These are phyloP conservation scores for Fistularia commersonii DNA, from an alignment of 2,797 vertebrate genomes.

Conservation along the genomic window DNA sequence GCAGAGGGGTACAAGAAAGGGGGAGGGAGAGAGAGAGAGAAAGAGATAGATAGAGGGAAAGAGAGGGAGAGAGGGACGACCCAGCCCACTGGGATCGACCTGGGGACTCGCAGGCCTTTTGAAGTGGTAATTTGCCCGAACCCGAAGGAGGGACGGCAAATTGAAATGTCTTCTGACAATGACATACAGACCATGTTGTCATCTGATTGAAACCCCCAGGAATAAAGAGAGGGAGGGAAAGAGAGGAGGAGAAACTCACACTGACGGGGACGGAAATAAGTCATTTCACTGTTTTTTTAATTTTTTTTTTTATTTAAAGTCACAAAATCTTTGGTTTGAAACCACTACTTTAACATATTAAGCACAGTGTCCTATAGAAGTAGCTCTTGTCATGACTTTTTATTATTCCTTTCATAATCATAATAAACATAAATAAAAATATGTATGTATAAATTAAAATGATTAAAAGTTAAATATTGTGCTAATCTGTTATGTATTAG, in stretches of 20 bases:
- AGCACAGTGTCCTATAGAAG: too few relatives aligned
- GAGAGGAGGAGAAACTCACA: conserved; percentile 4
- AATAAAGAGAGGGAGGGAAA: conserved; percentile 14
- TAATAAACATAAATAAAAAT: too few relatives aligned
- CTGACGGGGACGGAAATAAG: conserved; percentile 7
- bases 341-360: too few relatives aligned
- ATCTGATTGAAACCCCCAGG: conserved; percentile 51
- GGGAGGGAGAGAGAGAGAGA: neutral
- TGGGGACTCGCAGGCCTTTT: conserved; percentile 60
- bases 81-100: conserved; percentile 53
- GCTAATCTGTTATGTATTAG: too few relatives aligned
- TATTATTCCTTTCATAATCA: too few relatives aligned
- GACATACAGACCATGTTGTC: conserved; percentile 51
- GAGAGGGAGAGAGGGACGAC: conserved; percentile 9
- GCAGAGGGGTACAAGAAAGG: neutral
- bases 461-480: too few relatives aligned
- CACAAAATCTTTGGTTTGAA: too few relatives aligned
- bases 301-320: neutral
- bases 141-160: conserved; percentile 62
- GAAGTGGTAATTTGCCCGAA: conserved; percentile 74
- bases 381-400: too few relatives aligned
- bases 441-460: too few relatives aligned
- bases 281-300: neutral
- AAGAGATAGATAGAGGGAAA: conserved; percentile 19
- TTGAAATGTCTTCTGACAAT: conserved; percentile 74